phyloP scores from a whole-genome alignment of 2,888 invertebrate genomes.

The Flexamia atlantica region DNA sequence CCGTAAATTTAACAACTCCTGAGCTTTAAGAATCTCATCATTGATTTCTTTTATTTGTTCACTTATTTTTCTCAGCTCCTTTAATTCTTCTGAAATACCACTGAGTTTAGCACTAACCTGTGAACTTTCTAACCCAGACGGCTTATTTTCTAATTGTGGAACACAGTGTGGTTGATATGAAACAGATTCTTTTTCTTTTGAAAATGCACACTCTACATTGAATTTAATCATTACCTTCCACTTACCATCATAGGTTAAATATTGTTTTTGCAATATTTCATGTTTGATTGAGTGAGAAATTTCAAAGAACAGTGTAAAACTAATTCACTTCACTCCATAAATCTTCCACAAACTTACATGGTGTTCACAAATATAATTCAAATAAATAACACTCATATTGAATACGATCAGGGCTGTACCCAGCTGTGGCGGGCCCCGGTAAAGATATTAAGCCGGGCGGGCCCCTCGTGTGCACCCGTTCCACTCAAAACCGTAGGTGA shows the following conservation, averaged over 20 bases:
- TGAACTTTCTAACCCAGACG: neutral
- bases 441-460: too few species aligned
- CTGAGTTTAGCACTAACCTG: too few species aligned
- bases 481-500: too few species aligned
- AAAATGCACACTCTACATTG: slow-evolving; percentile 14
- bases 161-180: neutral
- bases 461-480: too few species aligned
- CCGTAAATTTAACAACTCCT: neutral
- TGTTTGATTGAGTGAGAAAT: too few species aligned
- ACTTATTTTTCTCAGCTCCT: neutral
- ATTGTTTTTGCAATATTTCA: neutral
- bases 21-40: neutral
- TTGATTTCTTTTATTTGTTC: neutral
- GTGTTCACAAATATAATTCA: too few species aligned
- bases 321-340: too few species aligned
- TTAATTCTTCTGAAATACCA: neutral
- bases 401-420: too few species aligned
- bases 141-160: neutral
- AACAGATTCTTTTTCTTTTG: slow-evolving; percentile 9
- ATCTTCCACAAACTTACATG: too few species aligned
- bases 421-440: too few species aligned
- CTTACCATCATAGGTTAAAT: neutral
- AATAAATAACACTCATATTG: too few species aligned
- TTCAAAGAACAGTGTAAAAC: too few species aligned
- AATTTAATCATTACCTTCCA: slow-evolving; percentile 6